These are phyloP conservation scores for Prinia subflava DNA, from an alignment of 2,113 vertebrate species.

Conservation along the genomic window DNA sequence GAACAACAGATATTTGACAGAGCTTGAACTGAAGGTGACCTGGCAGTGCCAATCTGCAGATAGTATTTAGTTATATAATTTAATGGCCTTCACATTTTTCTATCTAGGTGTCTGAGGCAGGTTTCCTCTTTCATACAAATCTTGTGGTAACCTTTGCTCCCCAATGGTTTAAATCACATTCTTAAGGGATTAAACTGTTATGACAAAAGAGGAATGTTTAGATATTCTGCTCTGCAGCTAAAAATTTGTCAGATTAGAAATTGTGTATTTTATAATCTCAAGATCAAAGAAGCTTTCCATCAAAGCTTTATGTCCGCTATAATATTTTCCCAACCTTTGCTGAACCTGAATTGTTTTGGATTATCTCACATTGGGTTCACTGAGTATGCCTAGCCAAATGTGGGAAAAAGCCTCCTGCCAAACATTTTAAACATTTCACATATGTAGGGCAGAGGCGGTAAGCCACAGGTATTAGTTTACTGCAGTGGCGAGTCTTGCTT, in stretches of 20 bases:
- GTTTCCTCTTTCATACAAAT: constrained; percentile 70
- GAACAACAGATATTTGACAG: background rate
- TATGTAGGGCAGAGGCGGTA: constrained; percentile 63
- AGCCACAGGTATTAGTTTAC: constrained; percentile 67
- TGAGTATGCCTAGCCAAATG: constrained; percentile 71
- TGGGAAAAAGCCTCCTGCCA: constrained; percentile 75
- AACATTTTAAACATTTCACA: constrained; percentile 74
- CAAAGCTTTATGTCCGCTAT: constrained; percentile 73
- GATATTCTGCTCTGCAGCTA: constrained; percentile 76
- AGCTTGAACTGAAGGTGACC: constrained; percentile 65
- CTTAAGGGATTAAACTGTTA: constrained; percentile 81
- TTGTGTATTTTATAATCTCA: constrained; percentile 81
- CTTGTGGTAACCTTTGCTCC: constrained; percentile 72
- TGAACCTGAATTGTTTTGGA: constrained; percentile 81
- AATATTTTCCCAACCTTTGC: constrained; percentile 81
- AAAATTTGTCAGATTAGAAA: constrained; percentile 83
- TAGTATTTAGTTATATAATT: constrained; percentile 58
- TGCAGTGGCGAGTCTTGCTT: constrained; percentile 1
- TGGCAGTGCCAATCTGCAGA: constrained; percentile 23
- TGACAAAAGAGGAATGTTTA: constrained; percentile 82
- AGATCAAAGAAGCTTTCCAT: constrained; percentile 81
- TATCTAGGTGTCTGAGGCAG: constrained; percentile 66
- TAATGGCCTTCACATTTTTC: constrained; percentile 67
- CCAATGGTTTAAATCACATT: constrained; percentile 76
- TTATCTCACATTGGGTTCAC: constrained; percentile 84